Conservation (phyloP, 2,888 invertebrate genomes). For the Tanytarsus gracilentus region DNA sequence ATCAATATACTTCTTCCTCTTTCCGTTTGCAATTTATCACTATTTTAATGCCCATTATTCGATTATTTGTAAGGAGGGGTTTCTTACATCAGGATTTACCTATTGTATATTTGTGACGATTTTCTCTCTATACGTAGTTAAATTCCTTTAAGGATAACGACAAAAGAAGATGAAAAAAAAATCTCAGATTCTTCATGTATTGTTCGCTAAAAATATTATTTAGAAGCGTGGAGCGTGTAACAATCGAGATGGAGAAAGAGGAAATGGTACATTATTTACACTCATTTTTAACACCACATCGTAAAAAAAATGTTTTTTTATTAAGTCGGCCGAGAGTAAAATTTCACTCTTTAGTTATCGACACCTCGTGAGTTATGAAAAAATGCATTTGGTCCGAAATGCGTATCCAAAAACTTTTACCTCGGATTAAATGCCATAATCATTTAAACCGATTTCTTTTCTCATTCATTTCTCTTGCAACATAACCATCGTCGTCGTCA, state of each 20-base stretch:
- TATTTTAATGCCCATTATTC: slow-evolving; percentile 25
- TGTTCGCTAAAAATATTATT: slow-evolving; percentile 3
- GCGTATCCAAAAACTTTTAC: background rate
- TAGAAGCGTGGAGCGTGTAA: background rate
- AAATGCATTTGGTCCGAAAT: slow-evolving; percentile 3
- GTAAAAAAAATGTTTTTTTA: background rate
- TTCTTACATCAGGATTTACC: slow-evolving; percentile 13
- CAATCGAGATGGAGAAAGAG: background rate
- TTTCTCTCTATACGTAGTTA: background rate
- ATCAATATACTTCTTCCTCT: slow-evolving; percentile 26
- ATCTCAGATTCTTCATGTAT: background rate
- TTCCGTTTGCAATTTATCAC: slow-evolving; percentile 29
- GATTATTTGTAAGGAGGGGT: slow-evolving; percentile 27
- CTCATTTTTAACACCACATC: slow-evolving; percentile 20
- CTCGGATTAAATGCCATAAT: background rate
- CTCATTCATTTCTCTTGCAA: background rate
- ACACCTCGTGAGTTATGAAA: background rate
- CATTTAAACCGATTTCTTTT: slow-evolving; percentile 10
- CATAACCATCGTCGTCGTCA: too few species aligned
- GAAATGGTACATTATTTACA: slow-evolving; percentile 25
- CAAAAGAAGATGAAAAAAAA: background rate
- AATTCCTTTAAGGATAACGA: background rate
- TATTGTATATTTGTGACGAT: background rate
- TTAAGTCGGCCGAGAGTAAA: background rate
- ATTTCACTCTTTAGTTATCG: background rate